Evolutionary conservation across 1,140 invertebrate genomes (phyloP).

Genomic region (Solenopsis fugax): DNA sequence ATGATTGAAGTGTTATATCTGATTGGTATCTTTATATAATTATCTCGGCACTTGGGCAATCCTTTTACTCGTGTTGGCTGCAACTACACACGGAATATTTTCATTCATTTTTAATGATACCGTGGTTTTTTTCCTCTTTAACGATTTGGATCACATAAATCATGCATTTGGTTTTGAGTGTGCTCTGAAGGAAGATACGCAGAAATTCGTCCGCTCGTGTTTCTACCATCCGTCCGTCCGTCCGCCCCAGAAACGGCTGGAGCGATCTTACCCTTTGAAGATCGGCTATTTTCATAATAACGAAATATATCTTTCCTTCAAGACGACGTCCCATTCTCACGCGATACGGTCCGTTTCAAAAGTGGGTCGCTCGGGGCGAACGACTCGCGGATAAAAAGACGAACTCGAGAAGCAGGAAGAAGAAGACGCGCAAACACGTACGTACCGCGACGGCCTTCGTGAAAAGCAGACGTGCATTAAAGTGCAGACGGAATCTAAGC

Average conservation of each 20-base stretch:
- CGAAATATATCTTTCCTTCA: constrained; percentile 52
- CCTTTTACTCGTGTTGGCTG: background rate
- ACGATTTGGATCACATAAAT: constrained; percentile 56
- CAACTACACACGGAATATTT: constrained; percentile 4
- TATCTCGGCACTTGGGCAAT: background rate
- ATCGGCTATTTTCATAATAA: constrained; percentile 55
- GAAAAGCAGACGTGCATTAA: constrained; percentile 31
- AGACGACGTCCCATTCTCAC: constrained; percentile 32
- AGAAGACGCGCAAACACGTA: constrained; percentile 51
- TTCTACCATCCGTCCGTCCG: constrained; percentile 4
- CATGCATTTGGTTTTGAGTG: constrained; percentile 48
- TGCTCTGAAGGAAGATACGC: constrained; percentile 42
- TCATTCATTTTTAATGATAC: background rate
- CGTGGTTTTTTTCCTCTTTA: background rate
- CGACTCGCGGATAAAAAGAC: constrained; percentile 42
- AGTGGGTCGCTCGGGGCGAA: constrained; percentile 49
- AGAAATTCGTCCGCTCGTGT: constrained; percentile 53
- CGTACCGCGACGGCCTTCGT: constrained; percentile 1
- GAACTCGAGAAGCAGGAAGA: constrained; percentile 23
- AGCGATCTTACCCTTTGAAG: constrained; percentile 56
- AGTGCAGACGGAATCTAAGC: constrained; percentile 31
- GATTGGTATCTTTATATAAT: background rate
- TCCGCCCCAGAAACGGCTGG: background rate
- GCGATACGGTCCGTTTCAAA: constrained; percentile 51
- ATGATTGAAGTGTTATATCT: background rate